Evolutionary conservation across 2,797 vertebrate genomes (phyloP).

Genomic region (Falco berigora): DNA sequence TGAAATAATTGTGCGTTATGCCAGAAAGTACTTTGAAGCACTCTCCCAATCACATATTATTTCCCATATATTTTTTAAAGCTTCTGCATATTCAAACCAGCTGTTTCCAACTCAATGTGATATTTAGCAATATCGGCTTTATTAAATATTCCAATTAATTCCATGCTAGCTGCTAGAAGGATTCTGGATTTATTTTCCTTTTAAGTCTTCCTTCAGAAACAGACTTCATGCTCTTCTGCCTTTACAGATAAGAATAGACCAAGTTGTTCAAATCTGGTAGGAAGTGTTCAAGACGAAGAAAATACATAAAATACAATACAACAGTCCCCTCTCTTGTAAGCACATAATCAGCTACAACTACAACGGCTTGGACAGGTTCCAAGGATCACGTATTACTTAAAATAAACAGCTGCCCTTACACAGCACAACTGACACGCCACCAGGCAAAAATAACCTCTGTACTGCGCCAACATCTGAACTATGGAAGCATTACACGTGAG

Average conservation of each 20-base stretch:
- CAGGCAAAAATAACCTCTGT: neutral
- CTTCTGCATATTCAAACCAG: neutral
- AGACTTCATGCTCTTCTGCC: neutral
- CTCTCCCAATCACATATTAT: neutral
- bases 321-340: neutral
- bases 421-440: neutral
- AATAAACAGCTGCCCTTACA: neutral
- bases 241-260: neutral
- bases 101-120: neutral
- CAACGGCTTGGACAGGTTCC: neutral
- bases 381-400: neutral
- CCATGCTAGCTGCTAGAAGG: neutral
- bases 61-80: neutral
- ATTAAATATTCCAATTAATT: slow-evolving; percentile 17
- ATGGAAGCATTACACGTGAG: neutral
- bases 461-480: neutral
- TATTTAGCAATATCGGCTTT: neutral
- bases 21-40: neutral
- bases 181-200: neutral
- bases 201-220: neutral
- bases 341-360: neutral
- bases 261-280: neutral
- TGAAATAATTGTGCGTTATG: neutral
- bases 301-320: neutral
- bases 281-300: neutral